Base-by-base conservation (phyloP, 2,888 invertebrate species). In the Coecobrya sp. region DNA sequence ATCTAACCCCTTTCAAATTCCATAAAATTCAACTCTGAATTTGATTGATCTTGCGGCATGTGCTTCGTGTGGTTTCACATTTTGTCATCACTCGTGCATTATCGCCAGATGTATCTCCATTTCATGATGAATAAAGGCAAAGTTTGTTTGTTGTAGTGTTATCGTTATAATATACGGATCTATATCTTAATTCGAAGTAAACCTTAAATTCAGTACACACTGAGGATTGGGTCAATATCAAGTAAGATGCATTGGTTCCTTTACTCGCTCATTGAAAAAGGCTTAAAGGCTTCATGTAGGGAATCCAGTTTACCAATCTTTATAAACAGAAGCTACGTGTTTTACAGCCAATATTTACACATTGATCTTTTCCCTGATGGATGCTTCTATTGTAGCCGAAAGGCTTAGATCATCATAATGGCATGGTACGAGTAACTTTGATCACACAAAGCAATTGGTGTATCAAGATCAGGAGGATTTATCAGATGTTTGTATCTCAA, bases 361-460 rank as follows among this genome's bases (percentile, higher is more conserved):
- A 55, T 55, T 84, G 89, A 89, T 89, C 89, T 85, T 62, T 45
- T 65, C 65, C 45, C 45, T 84, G 89, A 82, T 89, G 84, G 73
- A 73, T 82, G 4, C 42, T 52, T 13, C 42, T 62, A 89, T 89
- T 84, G 84, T 84, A 45, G 89, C 89, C 89, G 89, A 89, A 89
- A 89, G 89, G 89, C 89, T 89, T 84, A 89, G 59, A 81, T 89
- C 89, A 89, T 73, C 59, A 84, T 89, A 89, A 89, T 89, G 68
- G 89, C 89, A 36, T 22, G 85, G 52, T 86, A 52, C 70, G 27
- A 52, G 65, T 86, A 70, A 86, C 52, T 86, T 79, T 88, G 65
- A 81, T 68, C 52, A 65, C 65, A 45, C 52, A 65, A 82, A 84
- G 70, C 89, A 84, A 89, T 89, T 73, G 89, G 89, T 84, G 73